Conservation (phyloP, 2,113 vertebrate species). For the Rhinogobius similis region DNA sequence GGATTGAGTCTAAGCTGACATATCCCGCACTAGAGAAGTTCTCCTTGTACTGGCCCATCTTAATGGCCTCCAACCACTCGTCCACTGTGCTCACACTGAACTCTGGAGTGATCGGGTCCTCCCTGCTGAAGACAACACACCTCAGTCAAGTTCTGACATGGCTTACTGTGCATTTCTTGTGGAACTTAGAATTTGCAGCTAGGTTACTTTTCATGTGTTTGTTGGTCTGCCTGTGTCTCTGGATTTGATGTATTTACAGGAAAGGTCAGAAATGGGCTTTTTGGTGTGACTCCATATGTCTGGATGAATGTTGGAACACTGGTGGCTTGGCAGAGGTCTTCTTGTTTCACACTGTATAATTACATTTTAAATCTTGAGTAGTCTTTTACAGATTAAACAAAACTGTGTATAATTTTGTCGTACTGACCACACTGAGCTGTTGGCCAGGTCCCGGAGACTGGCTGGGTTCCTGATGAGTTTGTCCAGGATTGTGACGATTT, state of each 20-base stretch:
- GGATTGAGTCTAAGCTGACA: slow-evolving; percentile 80
- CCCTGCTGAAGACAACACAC: slow-evolving; percentile 66
- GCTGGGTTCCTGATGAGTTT: slow-evolving; percentile 81
- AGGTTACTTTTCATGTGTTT: slow-evolving; percentile 2
- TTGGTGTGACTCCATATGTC: slow-evolving; percentile 1
- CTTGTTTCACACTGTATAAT: neutral
- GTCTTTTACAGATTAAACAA: neutral
- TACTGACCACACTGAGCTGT: slow-evolving; percentile 79
- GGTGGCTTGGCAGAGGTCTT: slow-evolving; percentile 3
- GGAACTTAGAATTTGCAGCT: neutral
- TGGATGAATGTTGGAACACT: slow-evolving; percentile 1
- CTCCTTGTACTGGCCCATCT: slow-evolving; percentile 84
- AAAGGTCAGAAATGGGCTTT: slow-evolving; percentile 2
- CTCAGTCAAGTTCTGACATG: slow-evolving; percentile 20
- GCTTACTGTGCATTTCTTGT: neutral
- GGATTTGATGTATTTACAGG: slow-evolving; percentile 1
- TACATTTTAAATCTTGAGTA: neutral
- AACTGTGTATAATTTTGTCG: neutral
- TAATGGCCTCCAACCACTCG: slow-evolving; percentile 83
- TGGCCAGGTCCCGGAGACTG: slow-evolving; percentile 80
- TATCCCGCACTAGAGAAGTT: slow-evolving; percentile 82
- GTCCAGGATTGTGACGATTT: slow-evolving; percentile 82
- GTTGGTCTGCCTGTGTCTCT: slow-evolving; percentile 2
- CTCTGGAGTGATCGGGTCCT: slow-evolving; percentile 78
- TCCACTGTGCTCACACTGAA: slow-evolving; percentile 80